Base-by-base conservation (phyloP, 2,888 invertebrate species). In the Xylota sylvarum region DNA sequence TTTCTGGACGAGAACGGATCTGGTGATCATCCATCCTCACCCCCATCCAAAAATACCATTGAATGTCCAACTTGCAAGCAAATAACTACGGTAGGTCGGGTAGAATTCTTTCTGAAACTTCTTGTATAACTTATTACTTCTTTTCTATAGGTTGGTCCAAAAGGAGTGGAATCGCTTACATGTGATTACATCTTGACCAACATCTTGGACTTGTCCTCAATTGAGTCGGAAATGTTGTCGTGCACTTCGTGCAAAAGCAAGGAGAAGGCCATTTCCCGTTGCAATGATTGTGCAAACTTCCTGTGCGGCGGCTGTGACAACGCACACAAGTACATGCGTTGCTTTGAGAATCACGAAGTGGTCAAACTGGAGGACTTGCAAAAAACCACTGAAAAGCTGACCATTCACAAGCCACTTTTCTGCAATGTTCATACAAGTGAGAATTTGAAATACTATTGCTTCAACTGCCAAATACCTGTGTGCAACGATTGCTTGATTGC, bases 231-330 rank as follows among this genome's bases (percentile, higher is more conserved):
- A 89, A 94, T 94, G 88, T 93, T 95, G 88, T 96, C 96, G 88
- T 98, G 98, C 93, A 98, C 98, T 73, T 98, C 98, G 88, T 99
- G 98, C 94, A 98, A 98, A 92, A 97, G 98, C 90, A 97, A 97
- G 93, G 98, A 98, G 93, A 96, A 96, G 90, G 98, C 98, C 14
- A 96, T 98, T 65, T 98, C 98, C 10, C 95, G 98, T 84, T 99
- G 98, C 93, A 96, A 96, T 89, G 98, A 98, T 92, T 99, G 98
- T 93, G 97, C 97, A 90, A 97, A 97, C 93, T 97, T 98, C 92
- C 94, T 99, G 64, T 98, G 98, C 93, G 95, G 96, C 87, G 97
- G 97, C 91, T 99, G 98, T 93, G 97, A 98, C 90, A 97, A 97
- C 48, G 98, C 98, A 79, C 98, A 99, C 93, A 97, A 97, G 92